Conservation (phyloP, 2,797 vertebrate species). For the Enteromius thamalakanensis region DNA sequence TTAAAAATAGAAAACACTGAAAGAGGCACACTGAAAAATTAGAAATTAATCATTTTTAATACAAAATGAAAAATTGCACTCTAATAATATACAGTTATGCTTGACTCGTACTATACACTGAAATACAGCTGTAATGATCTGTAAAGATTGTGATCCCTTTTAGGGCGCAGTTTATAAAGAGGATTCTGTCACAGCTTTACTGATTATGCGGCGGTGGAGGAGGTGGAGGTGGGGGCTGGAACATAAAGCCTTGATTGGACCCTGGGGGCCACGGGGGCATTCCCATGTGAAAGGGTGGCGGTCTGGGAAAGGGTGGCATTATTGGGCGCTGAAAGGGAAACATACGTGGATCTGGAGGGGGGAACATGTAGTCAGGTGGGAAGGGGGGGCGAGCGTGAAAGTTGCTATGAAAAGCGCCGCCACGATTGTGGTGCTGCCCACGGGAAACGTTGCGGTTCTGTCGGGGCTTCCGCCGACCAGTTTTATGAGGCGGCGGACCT, state of each 20-base stretch:
- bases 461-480: slow-evolving; percentile 42
- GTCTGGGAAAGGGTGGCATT: slow-evolving; percentile 37
- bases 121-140: background rate
- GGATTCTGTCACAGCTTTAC: slow-evolving; percentile 28
- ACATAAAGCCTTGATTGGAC: slow-evolving; percentile 56
- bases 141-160: slow-evolving; percentile 9
- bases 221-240: slow-evolving; percentile 53
- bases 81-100: slow-evolving; percentile 11
- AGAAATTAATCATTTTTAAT: slow-evolving; percentile 32
- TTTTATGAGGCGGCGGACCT: slow-evolving; percentile 27
- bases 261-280: slow-evolving; percentile 49
- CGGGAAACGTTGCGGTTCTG: slow-evolving; percentile 42
- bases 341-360: slow-evolving; percentile 33
- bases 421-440: slow-evolving; percentile 48
- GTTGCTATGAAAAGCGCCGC: slow-evolving; percentile 48
- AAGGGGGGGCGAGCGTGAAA: slow-evolving; percentile 47
- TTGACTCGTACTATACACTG: slow-evolving; percentile 5
- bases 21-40: background rate
- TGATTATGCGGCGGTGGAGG: slow-evolving; percentile 54
- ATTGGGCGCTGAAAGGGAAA: slow-evolving; percentile 40
- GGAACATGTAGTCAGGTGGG: slow-evolving; percentile 42
- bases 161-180: background rate
- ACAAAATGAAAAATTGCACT: slow-evolving; percentile 7
- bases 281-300: slow-evolving; percentile 51
- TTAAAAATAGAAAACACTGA: background rate